These are phyloP conservation scores for Alauda arvensis DNA, from an alignment of 2,797 vertebrate species.

Conservation along the genomic window DNA sequence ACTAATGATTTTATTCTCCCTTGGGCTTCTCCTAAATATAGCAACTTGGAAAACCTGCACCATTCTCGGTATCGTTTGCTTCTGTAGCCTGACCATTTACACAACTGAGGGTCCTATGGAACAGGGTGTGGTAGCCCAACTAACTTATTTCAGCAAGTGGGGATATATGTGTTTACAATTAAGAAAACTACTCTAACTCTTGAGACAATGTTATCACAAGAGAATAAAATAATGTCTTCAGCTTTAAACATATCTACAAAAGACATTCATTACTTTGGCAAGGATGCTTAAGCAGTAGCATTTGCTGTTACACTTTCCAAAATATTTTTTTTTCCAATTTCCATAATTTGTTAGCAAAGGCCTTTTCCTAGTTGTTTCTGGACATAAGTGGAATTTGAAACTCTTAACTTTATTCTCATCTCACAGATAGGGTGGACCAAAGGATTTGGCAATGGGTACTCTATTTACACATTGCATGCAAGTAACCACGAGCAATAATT, in stretches of 20 bases:
- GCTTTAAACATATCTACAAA: background rate
- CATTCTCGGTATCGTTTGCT: background rate
- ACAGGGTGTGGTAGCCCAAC: background rate
- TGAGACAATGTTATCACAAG: background rate
- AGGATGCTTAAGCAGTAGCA: background rate
- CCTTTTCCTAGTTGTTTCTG: background rate
- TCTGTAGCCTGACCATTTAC: background rate
- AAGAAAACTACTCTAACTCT: background rate
- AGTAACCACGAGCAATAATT: background rate
- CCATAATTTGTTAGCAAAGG: background rate
- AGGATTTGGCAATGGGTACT: background rate
- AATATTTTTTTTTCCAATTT: background rate
- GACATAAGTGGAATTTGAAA: background rate
- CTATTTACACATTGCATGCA: background rate
- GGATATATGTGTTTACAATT: background rate
- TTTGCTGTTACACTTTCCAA: background rate
- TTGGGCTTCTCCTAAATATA: background rate
- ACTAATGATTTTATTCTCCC: background rate
- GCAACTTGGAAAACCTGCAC: background rate
- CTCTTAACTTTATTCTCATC: background rate
- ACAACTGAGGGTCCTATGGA: background rate
- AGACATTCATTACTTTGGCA: background rate
- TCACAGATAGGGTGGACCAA: background rate
- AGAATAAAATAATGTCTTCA: background rate
- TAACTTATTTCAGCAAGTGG: background rate